Percentiles rank a stretch among this genome's conserved stretches.
These are phyloP conservation scores for Epinephelus awoara DNA, from an alignment of 2,797 vertebrate species.

Conservation along the genomic window DNA sequence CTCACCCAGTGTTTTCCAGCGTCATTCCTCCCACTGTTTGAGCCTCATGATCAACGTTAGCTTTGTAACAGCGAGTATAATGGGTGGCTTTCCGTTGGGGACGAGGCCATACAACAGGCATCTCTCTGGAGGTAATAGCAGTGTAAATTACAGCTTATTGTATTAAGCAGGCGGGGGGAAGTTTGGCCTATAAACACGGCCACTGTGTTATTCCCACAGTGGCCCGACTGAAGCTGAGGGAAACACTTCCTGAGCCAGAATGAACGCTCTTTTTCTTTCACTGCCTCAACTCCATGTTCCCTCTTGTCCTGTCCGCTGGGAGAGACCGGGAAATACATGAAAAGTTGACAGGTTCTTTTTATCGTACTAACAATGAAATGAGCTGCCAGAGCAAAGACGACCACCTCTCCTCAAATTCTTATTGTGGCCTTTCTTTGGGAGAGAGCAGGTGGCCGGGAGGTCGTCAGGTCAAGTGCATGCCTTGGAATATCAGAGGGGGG, in stretches of 20 bases:
- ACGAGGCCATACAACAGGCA: slow-evolving; percentile 69
- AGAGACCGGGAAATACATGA: slow-evolving; percentile 58
- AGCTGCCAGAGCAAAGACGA: slow-evolving; percentile 24
- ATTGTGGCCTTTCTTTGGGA: not conserved
- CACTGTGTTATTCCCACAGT: slow-evolving; percentile 81
- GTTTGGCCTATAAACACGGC: slow-evolving; percentile 76
- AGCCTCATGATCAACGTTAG: slow-evolving; percentile 70
- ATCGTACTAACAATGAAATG: slow-evolving; percentile 59
- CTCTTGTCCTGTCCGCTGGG: slow-evolving; percentile 47
- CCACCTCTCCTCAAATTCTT: slow-evolving; percentile 5
- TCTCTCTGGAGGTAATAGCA: slow-evolving; percentile 80
- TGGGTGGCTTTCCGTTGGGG: slow-evolving; percentile 72
- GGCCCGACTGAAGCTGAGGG: slow-evolving; percentile 64
- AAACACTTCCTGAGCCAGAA: slow-evolving; percentile 79
- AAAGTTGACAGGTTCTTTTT: slow-evolving; percentile 64
- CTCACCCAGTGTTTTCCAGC: slow-evolving; percentile 49
- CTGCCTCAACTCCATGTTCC: slow-evolving; percentile 32
- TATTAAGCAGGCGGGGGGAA: slow-evolving; percentile 75
- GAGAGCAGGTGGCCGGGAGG: slow-evolving; percentile 49
- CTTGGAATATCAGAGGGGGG: not conserved
- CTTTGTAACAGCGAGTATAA: slow-evolving; percentile 75
- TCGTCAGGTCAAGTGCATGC: slow-evolving; percentile 39
- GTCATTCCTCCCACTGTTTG: slow-evolving; percentile 53
- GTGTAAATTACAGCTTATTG: slow-evolving; percentile 87
- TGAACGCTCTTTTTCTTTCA: slow-evolving; percentile 55